phyloP scores from a whole-genome alignment of 2,113 vertebrate species.

The Sigmodon hispidus region DNA sequence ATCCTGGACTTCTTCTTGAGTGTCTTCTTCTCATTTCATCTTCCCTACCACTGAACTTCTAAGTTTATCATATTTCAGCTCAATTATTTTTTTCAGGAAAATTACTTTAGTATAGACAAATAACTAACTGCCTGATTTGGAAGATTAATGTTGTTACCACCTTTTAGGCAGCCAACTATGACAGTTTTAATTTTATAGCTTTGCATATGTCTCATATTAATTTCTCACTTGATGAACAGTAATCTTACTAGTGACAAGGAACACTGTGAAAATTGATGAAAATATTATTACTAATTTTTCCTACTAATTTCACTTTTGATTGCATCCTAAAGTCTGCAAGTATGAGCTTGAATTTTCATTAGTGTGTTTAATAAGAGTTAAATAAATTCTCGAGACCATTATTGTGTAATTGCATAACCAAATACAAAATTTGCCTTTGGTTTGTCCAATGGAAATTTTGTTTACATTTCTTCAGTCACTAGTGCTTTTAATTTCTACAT shows the following conservation, averaged over 20 bases:
- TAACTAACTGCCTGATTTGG: neutral
- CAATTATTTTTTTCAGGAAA: neutral
- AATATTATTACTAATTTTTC: neutral
- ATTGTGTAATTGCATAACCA: neutral
- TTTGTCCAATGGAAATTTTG: neutral
- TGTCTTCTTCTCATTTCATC: neutral
- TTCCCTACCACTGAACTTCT: neutral
- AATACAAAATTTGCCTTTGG: neutral
- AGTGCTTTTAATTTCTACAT: neutral
- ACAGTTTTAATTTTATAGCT: slow-evolving; percentile 12
- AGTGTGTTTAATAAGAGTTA: neutral
- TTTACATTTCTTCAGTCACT: neutral
- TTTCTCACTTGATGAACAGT: neutral
- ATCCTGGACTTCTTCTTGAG: neutral
- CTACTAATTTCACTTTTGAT: neutral
- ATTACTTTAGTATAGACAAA: neutral
- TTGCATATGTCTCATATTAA: neutral
- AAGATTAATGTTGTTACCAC: neutral
- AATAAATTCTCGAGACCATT: neutral
- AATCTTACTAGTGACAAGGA: neutral
- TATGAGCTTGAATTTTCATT: neutral
- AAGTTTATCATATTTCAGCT: neutral
- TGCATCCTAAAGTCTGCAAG: neutral
- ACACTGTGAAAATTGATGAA: neutral
- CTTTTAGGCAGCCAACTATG: neutral